Base-by-base conservation (phyloP, 2,888 invertebrate species). In the Machimus rusticus region DNA sequence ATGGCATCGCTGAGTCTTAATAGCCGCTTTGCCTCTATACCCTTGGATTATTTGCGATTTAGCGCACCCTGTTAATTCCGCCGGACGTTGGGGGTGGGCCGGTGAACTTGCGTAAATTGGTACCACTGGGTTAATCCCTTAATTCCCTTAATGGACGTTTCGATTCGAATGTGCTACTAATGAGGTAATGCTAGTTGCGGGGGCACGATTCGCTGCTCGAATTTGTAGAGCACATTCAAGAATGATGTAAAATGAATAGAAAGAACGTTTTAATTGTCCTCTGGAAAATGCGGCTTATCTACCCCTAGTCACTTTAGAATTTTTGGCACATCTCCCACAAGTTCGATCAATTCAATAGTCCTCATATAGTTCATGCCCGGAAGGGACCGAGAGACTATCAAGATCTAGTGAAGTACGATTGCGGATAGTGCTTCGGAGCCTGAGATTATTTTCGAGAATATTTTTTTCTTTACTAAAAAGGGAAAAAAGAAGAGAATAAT, bases 121-220 rank as follows among this genome's bases (percentile, higher is more conserved):
- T 78, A 66, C 39, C 39, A 86, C 39, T 92, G 91, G 92, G 92
- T 91, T 92, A 92, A 92, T 92, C 92, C 90, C 90, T 92, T 92
- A 92, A 92, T 92, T 90, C 91, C 90, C 90, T 91, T 91, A 91
- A 91, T 90, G 90, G 23, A 66, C 23, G 23, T 28, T 66, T 66
- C 76, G 37, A 37, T 66, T 66, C 76, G 76, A 37, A 76, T 76
- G 76, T 31, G 76, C n/a, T 16, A 16, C 76, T 66, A 66, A 66
- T 66, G 66, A 66, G 66, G 66, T 66, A 66, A 66, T 28, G 66
- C 1, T 66, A 1, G 51, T 12, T 66, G 23, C 28, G 12, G 66
- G 66, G 28, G 2, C 66, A 66, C 19, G 66, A 66, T 19, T 66
- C 23, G 8, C 8, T 28, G 12, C n/a, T 66, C 23, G 9, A 66